phyloP scores from a whole-genome alignment of 2,113 vertebrate species.

The Craseonycteris thonglongyai region DNA sequence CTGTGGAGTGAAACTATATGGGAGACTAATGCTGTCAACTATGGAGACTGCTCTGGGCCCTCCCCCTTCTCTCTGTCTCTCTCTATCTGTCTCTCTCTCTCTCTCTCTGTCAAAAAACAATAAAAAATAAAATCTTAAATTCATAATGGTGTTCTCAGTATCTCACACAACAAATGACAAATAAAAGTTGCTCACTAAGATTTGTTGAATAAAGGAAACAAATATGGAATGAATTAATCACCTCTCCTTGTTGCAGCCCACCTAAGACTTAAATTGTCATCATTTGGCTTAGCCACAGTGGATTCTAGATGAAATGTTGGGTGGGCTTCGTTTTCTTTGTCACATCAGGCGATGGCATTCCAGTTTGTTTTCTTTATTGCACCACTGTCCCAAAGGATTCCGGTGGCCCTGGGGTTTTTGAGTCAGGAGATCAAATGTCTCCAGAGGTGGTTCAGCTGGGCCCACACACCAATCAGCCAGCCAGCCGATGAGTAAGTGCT shows the following conservation, averaged over 20 bases:
- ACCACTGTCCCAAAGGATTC: background rate
- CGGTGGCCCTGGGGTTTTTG: background rate
- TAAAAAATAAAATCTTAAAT: no score
- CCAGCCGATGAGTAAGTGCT: background rate
- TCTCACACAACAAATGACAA: background rate
- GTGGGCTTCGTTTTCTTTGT: background rate
- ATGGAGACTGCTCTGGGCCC: no score
- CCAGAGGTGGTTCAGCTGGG: background rate
- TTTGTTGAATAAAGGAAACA: background rate
- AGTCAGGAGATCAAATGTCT: conserved; percentile 31
- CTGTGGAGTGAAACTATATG: no score
- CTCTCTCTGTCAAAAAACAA: no score
- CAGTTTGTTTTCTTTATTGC: background rate
- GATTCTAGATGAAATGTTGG: background rate
- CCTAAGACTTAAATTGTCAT: background rate
- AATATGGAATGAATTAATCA: background rate
- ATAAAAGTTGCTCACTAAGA: background rate
- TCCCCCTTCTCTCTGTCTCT: no score
- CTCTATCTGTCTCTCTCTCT: no score
- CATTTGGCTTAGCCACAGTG: background rate
- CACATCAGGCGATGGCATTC: background rate
- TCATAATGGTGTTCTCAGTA: background rate
- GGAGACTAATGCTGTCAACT: no score
- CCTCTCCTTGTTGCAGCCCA: background rate
- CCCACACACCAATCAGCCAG: background rate